Conservation (phyloP, 2,113 vertebrate genomes). For the Cairina moschata region DNA sequence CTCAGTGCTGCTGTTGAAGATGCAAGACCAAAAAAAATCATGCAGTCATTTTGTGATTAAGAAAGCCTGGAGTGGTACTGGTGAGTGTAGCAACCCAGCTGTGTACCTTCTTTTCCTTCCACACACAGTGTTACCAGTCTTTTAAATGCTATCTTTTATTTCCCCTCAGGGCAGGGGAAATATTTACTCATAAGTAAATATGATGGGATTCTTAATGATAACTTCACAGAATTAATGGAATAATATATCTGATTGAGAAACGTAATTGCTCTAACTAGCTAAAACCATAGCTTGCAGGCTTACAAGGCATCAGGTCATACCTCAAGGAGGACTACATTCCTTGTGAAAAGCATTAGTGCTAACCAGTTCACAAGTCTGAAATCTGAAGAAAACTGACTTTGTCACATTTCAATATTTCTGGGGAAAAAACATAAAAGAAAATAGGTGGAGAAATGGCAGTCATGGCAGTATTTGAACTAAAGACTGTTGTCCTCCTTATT, state of each 20-base stretch:
- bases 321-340: neutral
- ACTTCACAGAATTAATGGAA: neutral
- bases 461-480: neutral
- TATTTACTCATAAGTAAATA: neutral
- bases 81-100: neutral
- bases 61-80: rapidly evolving
- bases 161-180: neutral
- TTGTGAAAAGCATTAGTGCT: neutral
- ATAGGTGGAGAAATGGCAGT: neutral
- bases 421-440: neutral
- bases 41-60: neutral
- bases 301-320: neutral
- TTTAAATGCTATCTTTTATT: neutral
- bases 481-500: neutral
- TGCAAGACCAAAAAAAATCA: neutral
- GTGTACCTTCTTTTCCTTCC: neutral
- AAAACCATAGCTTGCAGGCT: neutral
- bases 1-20: neutral
- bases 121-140: neutral
- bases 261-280: neutral
- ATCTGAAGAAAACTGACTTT: neutral
- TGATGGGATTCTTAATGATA: neutral
- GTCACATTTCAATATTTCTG: neutral
- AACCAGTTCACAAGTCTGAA: neutral
- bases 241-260: neutral